Conservation (phyloP, 2,797 vertebrate species). For the Miichthys miiuy region DNA sequence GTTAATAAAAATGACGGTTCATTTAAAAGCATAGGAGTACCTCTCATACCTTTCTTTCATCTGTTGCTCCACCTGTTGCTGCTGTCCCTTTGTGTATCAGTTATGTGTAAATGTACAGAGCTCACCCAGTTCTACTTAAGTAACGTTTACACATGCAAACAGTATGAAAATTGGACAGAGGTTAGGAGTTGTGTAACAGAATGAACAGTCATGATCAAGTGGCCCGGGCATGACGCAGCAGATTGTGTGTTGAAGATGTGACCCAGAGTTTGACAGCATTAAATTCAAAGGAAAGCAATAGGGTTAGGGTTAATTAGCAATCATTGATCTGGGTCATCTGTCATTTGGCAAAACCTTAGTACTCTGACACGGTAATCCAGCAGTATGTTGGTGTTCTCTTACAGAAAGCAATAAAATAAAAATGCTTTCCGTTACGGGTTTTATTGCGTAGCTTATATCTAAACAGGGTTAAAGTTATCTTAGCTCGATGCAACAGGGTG, state of each 20-base stretch:
- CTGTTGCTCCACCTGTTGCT: background rate
- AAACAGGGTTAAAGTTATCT: constrained; percentile 25
- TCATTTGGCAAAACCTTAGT: background rate
- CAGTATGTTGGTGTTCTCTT: background rate
- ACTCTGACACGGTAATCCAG: background rate
- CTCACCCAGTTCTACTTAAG: constrained; percentile 34
- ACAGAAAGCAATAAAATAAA: background rate
- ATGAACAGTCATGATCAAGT: constrained; percentile 37
- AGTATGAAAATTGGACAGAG: constrained; percentile 59
- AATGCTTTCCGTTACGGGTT: background rate
- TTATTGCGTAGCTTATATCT: background rate
- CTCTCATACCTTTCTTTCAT: constrained; percentile 47
- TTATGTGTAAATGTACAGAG: constrained; percentile 14
- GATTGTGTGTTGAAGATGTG: constrained; percentile 10
- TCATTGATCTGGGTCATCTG: background rate
- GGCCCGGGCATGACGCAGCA: constrained; percentile 46
- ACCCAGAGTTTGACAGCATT: constrained; percentile 1
- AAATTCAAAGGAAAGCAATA: background rate
- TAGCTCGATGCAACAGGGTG: constrained; percentile 61
- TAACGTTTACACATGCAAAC: constrained; percentile 21
- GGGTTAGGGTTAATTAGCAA: background rate
- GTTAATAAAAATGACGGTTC: background rate
- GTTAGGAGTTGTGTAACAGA: constrained; percentile 67
- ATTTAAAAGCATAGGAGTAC: constrained; percentile 1
- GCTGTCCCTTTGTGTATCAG: background rate